Conservation (phyloP, 1,140 invertebrate species). For the Asobara japonica region DNA sequence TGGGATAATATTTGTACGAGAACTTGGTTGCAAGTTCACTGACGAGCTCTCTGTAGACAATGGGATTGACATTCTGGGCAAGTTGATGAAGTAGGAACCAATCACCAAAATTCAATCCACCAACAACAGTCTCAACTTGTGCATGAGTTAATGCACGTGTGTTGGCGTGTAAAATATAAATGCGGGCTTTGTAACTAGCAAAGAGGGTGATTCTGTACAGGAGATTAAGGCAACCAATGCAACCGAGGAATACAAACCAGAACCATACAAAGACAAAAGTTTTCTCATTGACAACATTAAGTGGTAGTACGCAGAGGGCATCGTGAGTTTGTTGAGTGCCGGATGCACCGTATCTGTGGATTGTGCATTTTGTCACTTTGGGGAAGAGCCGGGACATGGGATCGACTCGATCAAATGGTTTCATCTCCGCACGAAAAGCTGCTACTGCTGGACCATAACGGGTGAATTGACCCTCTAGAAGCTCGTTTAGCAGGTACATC, state of each 20-base stretch:
- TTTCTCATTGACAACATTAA: conserved; percentile 66
- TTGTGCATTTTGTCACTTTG: conserved; percentile 83
- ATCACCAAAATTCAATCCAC: conserved; percentile 55
- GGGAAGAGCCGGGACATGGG: conserved; percentile 76
- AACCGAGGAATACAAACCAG: conserved; percentile 67
- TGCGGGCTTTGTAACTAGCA: conserved; percentile 63
- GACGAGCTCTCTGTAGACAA: conserved; percentile 58
- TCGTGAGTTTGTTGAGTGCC: conserved; percentile 61
- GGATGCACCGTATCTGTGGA: conserved; percentile 63
- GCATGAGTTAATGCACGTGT: conserved; percentile 50
- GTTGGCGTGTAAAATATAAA: conserved; percentile 69
- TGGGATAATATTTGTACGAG: conserved; percentile 33
- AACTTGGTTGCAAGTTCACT: conserved; percentile 47
- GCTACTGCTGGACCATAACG: conserved; percentile 74
- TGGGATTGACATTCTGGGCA: conserved; percentile 56
- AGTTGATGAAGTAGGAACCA: conserved; percentile 63
- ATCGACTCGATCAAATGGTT: conserved; percentile 50
- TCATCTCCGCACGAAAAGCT: conserved; percentile 59
- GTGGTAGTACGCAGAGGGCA: conserved; percentile 69
- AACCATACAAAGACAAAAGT: conserved; percentile 60
- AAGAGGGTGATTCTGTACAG: conserved; percentile 66
- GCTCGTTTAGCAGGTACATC: conserved; percentile 69
- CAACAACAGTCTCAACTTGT: conserved; percentile 44
- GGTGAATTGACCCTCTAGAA: conserved; percentile 74
- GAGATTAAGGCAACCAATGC: conserved; percentile 57